Conservation (phyloP, 2,113 vertebrate species). For the Indri indri region DNA sequence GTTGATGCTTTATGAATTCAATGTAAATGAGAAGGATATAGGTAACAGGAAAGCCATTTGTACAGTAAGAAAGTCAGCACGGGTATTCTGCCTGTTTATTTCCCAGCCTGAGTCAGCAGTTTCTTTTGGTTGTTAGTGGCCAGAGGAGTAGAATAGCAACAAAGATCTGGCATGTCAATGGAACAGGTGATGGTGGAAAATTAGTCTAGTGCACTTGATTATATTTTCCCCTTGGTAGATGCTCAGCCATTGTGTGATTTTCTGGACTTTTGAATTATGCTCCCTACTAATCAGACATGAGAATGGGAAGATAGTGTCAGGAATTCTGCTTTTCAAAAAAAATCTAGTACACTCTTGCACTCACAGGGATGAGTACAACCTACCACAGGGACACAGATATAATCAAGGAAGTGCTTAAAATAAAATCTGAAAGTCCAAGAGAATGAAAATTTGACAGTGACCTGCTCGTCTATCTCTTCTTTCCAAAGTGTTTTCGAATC, state of each 20-base stretch:
- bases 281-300: background rate
- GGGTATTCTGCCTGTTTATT: background rate
- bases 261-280: background rate
- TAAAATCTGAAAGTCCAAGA: background rate
- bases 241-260: background rate
- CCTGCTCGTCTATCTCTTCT: background rate
- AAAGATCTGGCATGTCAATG: background rate
- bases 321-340: background rate
- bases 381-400: background rate
- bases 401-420: background rate
- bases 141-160: background rate
- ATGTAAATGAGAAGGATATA: background rate
- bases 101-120: too few species aligned
- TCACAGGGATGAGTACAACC: background rate
- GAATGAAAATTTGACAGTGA: background rate
- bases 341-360: background rate
- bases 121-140: background rate
- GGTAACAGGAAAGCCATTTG: background rate
- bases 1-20: background rate
- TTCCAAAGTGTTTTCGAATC: background rate
- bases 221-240: background rate
- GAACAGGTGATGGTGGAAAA: background rate
- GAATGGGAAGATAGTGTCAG: background rate
- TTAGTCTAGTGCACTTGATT: background rate
- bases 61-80: background rate